Evolutionary conservation across 2,888 invertebrate genomes (phyloP).

Genomic region (Platycnemis pennipes): DNA sequence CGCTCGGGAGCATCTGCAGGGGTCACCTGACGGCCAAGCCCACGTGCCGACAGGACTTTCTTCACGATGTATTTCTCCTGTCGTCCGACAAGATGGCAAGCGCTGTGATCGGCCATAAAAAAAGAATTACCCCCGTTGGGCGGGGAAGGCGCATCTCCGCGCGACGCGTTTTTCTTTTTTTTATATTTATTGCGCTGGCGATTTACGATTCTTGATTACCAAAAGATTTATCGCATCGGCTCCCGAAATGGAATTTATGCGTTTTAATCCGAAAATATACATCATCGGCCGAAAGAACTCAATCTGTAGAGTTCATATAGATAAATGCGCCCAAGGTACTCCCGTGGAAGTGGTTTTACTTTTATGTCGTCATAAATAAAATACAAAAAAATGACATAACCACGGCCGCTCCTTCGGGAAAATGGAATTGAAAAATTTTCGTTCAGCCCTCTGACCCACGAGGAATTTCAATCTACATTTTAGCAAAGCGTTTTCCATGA

Average conservation of each 20-base stretch:
- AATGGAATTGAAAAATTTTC: background rate
- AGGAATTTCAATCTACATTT: background rate
- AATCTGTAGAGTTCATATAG: background rate
- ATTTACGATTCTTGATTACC: background rate
- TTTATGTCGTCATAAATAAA: constrained; percentile 17
- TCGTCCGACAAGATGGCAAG: background rate
- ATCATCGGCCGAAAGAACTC: background rate
- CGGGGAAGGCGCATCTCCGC: background rate
- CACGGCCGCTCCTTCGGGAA: background rate
- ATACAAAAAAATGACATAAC: background rate
- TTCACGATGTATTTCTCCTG: background rate
- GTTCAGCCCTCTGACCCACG: background rate
- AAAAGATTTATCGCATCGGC: background rate
- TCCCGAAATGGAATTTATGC: background rate
- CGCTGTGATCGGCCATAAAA: constrained; percentile 19
- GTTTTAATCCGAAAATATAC: background rate
- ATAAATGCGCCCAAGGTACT: background rate
- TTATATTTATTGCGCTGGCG: background rate
- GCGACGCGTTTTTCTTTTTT: background rate
- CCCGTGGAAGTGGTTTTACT: background rate
- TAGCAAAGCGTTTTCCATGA: no score
- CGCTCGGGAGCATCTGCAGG: no score
- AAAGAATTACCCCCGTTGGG: background rate
- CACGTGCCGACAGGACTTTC: no score
- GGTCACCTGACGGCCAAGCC: no score